These are phyloP conservation scores for Oopsacas minuta DNA, from an alignment of 37 sponge, comb jelly and placozoan genomes.

Conservation along the genomic window DNA sequence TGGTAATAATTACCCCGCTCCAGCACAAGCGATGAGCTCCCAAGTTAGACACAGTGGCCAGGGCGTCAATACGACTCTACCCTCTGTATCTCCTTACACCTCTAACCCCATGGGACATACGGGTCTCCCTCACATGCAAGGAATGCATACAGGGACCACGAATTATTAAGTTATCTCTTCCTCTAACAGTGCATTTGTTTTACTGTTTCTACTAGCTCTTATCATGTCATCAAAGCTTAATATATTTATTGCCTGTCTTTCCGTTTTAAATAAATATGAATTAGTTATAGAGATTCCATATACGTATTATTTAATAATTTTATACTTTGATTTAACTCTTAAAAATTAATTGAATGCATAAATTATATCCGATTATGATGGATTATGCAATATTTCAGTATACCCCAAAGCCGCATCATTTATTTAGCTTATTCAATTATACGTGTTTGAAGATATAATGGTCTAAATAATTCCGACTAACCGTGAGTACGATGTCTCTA, in stretches of 20 bases:
- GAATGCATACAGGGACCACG: too few relatives aligned
- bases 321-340: too few relatives aligned
- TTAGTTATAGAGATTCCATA: background rate
- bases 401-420: too few relatives aligned
- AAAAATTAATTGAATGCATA: too few relatives aligned
- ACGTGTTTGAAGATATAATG: too few relatives aligned
- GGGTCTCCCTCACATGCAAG: background rate
- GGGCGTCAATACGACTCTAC: background rate
- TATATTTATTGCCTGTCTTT: background rate
- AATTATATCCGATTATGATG: too few relatives aligned
- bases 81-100: background rate
- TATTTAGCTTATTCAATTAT: too few relatives aligned
- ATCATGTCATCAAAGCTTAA: background rate
- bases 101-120: background rate
- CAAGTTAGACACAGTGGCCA: background rate
- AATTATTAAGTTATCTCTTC: background rate
- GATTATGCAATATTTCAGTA: too few relatives aligned
- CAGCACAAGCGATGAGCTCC: background rate
- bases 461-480: too few relatives aligned
- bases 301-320: too few relatives aligned
- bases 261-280: background rate
- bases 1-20: background rate
- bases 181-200: background rate
- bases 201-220: background rate
- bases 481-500: too few relatives aligned